These are phyloP conservation scores for Dasyurus viverrinus DNA, from an alignment of 2,113 vertebrate species.

Conservation along the genomic window DNA sequence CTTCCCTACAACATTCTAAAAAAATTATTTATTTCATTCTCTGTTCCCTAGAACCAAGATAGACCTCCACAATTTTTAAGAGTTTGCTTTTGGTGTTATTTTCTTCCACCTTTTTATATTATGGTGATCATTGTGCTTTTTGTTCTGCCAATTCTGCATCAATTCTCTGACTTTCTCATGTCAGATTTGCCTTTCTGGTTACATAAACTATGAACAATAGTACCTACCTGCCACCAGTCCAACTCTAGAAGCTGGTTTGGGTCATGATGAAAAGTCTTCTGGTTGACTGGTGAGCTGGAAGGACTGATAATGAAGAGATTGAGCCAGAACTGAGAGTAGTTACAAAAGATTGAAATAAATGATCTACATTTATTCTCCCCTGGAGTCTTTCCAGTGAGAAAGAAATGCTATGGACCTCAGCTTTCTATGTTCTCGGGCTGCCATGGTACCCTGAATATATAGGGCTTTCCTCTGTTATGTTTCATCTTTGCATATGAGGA, in stretches of 20 bases:
- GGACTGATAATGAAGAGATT: not conserved
- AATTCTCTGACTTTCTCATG: not conserved
- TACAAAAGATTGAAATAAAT: not conserved
- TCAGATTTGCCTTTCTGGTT: not conserved
- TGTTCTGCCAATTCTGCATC: not conserved
- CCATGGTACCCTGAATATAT: not conserved
- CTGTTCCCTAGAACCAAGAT: not conserved
- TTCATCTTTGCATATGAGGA: not conserved
- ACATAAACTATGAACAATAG: not conserved
- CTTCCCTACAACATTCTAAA: not conserved
- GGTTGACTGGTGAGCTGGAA: not conserved
- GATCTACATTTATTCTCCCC: not conserved
- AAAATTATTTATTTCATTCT: not conserved
- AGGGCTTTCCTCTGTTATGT: not conserved
- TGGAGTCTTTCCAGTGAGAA: not conserved
- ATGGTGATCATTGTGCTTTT: not conserved
- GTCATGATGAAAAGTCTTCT: not conserved
- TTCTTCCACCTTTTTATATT: not conserved
- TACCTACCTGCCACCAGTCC: not conserved
- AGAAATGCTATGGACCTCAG: not conserved
- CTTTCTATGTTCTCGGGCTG: not conserved
- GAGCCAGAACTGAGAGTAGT: not conserved
- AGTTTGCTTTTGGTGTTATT: not conserved
- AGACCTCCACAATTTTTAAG: not conserved
- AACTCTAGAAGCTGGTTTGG: not conserved